These are phyloP conservation scores for Griposia aprilina DNA, from an alignment of 2,888 invertebrate species.

Conservation along the genomic window DNA sequence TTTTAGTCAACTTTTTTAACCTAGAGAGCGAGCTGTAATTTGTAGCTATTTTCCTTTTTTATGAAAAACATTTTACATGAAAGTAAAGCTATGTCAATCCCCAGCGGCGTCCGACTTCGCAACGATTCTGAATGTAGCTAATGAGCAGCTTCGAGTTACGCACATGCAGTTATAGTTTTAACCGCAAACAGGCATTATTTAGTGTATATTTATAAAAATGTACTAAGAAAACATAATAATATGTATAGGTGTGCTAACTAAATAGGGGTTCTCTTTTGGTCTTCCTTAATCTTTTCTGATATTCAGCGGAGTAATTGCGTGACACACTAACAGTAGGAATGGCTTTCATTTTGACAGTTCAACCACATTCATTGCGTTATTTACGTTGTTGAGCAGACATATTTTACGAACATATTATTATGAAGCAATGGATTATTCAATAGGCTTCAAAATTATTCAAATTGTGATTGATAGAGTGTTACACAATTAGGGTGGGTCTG, in stretches of 20 bases:
- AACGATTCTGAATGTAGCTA: slow-evolving; percentile 34
- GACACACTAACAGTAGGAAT: no score
- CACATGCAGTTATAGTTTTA: background rate
- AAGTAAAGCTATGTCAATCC: slow-evolving; percentile 9
- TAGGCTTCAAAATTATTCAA: no score
- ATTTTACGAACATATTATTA: no score
- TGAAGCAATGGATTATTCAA: no score
- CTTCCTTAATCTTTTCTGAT: background rate
- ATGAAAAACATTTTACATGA: slow-evolving; percentile 4
- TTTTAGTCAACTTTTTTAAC: background rate
- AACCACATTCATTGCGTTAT: no score
- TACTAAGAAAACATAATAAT: no score
- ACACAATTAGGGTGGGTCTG: background rate
- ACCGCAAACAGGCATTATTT: background rate
- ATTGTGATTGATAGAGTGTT: no score
- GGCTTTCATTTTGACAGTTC: no score
- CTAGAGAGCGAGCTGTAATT: background rate
- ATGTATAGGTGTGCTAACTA: no score
- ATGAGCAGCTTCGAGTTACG: slow-evolving; percentile 26
- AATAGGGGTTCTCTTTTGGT: background rate
- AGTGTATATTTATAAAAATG: background rate
- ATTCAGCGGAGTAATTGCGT: no score
- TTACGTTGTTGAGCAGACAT: no score
- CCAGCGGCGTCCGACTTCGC: background rate
- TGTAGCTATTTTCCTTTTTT: background rate